phyloP scores from a whole-genome alignment of 2,888 invertebrate genomes.

The Stegophylla sp. region DNA sequence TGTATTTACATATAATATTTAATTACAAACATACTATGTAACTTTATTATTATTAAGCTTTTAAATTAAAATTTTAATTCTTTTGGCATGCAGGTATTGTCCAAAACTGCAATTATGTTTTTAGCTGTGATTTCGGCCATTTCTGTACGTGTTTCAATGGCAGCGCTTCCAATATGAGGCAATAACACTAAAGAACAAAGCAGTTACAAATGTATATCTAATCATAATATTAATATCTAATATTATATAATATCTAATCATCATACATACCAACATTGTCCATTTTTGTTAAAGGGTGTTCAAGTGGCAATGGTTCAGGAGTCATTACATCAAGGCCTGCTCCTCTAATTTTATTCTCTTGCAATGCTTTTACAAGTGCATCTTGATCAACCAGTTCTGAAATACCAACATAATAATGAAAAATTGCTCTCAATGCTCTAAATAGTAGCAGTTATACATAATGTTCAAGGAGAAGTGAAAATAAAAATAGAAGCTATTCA shows the following conservation, averaged over 20 bases:
- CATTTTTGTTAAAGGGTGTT: conserved; percentile 77
- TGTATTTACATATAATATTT: too few species aligned
- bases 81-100: conserved; percentile 74
- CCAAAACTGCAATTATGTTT: conserved; percentile 82
- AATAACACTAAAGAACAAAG: conserved; percentile 69
- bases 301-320: conserved; percentile 85
- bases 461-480: too few species aligned
- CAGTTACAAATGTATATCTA: not conserved
- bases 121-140: conserved; percentile 85
- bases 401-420: not conserved
- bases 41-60: not conserved
- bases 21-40: too few species aligned
- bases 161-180: conserved; percentile 94
- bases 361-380: conserved; percentile 79
- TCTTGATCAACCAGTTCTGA: conserved; percentile 71
- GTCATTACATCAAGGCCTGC: conserved; percentile 91
- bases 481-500: too few species aligned
- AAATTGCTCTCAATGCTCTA: not conserved
- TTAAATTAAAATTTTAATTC: conserved; percentile 56
- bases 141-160: conserved; percentile 77
- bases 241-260: too few species aligned
- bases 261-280: conserved; percentile 78
- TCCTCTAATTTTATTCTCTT: conserved; percentile 76
- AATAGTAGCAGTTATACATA: too few species aligned
- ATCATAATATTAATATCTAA: not conserved